Percentiles rank a stretch among this genome's conserved stretches.
These are phyloP conservation scores for Drosophila gunungcola DNA, from an alignment of 1,140 invertebrate species.

Conservation along the genomic window DNA sequence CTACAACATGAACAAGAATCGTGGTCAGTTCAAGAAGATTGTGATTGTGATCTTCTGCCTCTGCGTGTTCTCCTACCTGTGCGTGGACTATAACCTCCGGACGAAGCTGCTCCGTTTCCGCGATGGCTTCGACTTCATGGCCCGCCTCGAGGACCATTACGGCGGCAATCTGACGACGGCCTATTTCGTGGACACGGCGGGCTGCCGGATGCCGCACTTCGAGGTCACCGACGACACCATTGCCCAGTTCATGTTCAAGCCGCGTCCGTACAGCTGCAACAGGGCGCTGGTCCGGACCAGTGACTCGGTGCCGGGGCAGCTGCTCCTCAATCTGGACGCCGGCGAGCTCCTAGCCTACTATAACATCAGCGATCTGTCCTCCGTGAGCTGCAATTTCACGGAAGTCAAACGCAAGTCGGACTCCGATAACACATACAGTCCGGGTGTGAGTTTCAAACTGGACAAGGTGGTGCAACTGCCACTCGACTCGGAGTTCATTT, in stretches of 20 bases:
- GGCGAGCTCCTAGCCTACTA: slow-evolving; percentile 87
- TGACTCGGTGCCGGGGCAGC: slow-evolving; percentile 47
- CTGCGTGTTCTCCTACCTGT: slow-evolving; percentile 78
- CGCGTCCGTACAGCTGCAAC: slow-evolving; percentile 85
- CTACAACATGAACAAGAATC: slow-evolving; percentile 70
- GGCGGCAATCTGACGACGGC: slow-evolving; percentile 65
- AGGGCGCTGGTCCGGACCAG: slow-evolving; percentile 84
- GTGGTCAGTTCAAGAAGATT: slow-evolving; percentile 76
- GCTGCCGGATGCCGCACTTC: slow-evolving; percentile 92
- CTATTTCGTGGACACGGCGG: slow-evolving; percentile 89
- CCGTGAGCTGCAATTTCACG: slow-evolving; percentile 88
- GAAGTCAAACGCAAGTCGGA: slow-evolving; percentile 86
- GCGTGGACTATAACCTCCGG: slow-evolving; percentile 77
- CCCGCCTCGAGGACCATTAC: slow-evolving; percentile 68
- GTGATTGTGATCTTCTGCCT: slow-evolving; percentile 73
- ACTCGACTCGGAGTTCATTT: slow-evolving; percentile 87
- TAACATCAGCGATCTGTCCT: slow-evolving; percentile 85
- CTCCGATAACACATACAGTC: slow-evolving; percentile 77
- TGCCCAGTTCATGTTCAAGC: slow-evolving; percentile 76
- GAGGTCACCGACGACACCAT: slow-evolving; percentile 88
- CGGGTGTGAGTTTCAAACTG: slow-evolving; percentile 71
- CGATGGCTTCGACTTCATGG: slow-evolving; percentile 77
- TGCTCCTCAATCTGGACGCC: slow-evolving; percentile 88
- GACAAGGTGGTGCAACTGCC: slow-evolving; percentile 81
- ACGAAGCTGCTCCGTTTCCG: slow-evolving; percentile 67